Percentiles rank a stretch among this genome's conserved stretches.
These are phyloP conservation scores for Entomyzon cyanotis DNA, from an alignment of 2,113 vertebrate species.

Conservation along the genomic window DNA sequence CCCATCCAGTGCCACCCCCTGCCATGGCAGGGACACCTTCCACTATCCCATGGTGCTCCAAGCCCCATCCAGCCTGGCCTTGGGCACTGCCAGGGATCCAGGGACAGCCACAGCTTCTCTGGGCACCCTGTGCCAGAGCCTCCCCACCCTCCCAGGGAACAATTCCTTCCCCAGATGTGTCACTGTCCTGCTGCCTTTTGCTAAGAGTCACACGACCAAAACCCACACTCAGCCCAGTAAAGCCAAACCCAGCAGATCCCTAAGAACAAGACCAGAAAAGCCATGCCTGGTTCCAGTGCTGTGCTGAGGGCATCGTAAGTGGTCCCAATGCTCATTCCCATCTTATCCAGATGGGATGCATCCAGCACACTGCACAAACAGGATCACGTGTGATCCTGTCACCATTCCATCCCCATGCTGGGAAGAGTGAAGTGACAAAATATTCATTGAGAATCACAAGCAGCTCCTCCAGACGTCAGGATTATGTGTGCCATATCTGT, in stretches of 20 bases:
- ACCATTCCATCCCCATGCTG: background rate
- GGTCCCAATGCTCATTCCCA: background rate
- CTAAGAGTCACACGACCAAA: background rate
- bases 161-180: background rate
- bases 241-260: background rate
- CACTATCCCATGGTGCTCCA: background rate
- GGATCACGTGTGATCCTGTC: background rate
- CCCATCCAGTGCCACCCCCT: accelerated
- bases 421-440: background rate
- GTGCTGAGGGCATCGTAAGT: background rate
- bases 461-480: background rate
- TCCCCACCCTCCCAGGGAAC: background rate
- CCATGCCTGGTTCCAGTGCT: background rate
- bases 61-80: background rate
- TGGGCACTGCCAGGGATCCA: background rate
- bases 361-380: background rate
- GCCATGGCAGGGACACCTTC: background rate
- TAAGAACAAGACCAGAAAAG: background rate
- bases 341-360: background rate
- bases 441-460: background rate
- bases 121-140: background rate
- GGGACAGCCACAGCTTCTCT: background rate
- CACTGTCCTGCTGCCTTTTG: background rate
- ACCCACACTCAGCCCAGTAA: background rate
- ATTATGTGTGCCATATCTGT: background rate